phyloP scores from a whole-genome alignment of 2,797 vertebrate species.

The Cetoscarus ocellatus region DNA sequence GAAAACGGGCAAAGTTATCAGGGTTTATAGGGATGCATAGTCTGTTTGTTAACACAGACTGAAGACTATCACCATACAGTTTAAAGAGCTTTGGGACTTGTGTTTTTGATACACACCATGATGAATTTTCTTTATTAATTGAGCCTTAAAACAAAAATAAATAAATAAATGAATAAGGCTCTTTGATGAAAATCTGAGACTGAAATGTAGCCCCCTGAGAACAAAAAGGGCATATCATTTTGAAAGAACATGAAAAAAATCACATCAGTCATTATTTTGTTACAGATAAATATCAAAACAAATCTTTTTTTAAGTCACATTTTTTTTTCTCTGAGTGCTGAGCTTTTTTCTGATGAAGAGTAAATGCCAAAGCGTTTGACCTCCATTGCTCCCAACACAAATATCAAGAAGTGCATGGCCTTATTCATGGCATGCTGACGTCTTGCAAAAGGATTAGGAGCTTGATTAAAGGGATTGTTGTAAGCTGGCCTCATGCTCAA shows the following conservation, averaged over 20 bases:
- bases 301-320: not conserved
- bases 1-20: constrained; percentile 27
- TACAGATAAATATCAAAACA: not conserved
- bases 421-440: constrained; percentile 77
- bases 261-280: not conserved
- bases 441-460: constrained; percentile 81
- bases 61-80: not conserved
- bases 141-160: constrained; percentile 12
- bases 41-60: constrained; percentile 3
- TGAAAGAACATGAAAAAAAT: not conserved
- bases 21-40: constrained; percentile 24
- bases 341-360: constrained; percentile 12
- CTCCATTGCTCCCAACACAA: constrained; percentile 53
- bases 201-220: not conserved
- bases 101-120: not conserved
- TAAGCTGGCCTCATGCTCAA: constrained; percentile 74
- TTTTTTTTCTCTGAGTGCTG: not conserved
- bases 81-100: not conserved
- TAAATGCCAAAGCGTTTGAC: constrained; percentile 36
- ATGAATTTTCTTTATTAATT: constrained; percentile 36
- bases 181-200: not conserved
- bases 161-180: constrained; percentile 3
- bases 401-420: constrained; percentile 71
- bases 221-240: not conserved
- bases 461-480: constrained; percentile 83